A percentile compares a stretch with the other conserved stretches of the same genome.
phyloP scores from a whole-genome alignment of 2,113 vertebrate species.

The Oreamnos americanus region DNA sequence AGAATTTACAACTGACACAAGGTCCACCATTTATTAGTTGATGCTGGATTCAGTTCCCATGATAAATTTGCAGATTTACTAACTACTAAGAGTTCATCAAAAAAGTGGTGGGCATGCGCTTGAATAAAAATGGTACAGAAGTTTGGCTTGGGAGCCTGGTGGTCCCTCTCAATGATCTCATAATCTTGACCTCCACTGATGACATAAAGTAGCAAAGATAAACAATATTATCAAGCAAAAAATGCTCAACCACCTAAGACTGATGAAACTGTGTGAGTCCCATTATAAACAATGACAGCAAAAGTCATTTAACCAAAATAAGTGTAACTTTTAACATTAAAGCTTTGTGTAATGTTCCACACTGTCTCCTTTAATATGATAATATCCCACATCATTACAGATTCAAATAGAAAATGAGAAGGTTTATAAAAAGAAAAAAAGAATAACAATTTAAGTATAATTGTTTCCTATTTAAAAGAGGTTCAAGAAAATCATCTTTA shows the following conservation, averaged over 20 bases:
- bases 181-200: not conserved
- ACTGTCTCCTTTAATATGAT: not conserved
- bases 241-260: not conserved
- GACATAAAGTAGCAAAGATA: not conserved
- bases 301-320: not conserved
- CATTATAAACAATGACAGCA: not conserved
- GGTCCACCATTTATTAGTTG: not conserved
- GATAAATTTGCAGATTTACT: not conserved
- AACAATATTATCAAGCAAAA: not conserved
- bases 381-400: not conserved
- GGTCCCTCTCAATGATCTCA: not conserved
- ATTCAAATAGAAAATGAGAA: constrained; percentile 25
- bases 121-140: not conserved
- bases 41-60: not conserved
- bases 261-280: not conserved
- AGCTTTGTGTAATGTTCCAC: not conserved
- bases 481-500: constrained; percentile 41
- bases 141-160: not conserved
- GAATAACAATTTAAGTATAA: not conserved
- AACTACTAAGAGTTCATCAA: not conserved
- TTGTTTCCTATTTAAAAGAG: constrained; percentile 36
- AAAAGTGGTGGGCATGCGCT: not conserved
- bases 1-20: not conserved
- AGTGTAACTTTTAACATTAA: constrained; percentile 9
- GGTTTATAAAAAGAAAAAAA: not conserved